These are phyloP conservation scores for Chelon auratus DNA, from an alignment of 2,797 vertebrate species.

Conservation along the genomic window DNA sequence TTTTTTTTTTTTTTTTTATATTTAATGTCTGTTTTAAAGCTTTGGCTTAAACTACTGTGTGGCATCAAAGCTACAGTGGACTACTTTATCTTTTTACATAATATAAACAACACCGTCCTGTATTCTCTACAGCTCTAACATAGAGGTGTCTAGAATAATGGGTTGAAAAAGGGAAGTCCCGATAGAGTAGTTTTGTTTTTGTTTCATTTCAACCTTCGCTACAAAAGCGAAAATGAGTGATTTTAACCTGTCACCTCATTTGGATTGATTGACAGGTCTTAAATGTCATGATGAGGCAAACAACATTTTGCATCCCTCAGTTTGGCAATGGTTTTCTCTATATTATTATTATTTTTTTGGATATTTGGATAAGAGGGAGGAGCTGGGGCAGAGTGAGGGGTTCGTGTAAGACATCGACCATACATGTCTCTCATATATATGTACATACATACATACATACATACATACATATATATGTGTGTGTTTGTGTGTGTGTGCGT, in stretches of 20 bases:
- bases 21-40: background rate
- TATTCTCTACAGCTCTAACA: background rate
- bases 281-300: background rate
- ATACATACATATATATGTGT: no score
- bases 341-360: no score
- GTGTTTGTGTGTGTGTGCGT: no score
- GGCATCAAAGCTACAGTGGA: no score
- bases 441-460: no score
- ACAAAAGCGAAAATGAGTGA: background rate
- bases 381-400: no score
- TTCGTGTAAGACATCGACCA: no score
- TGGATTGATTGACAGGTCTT: background rate
- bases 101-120: background rate
- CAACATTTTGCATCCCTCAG: no score
- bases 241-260: background rate
- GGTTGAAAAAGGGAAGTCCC: background rate
- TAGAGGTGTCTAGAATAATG: background rate
- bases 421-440: no score
- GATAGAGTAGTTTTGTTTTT: background rate
- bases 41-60: background rate
- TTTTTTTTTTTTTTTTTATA: background rate
- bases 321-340: no score
- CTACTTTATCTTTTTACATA: background rate
- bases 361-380: no score
- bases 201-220: background rate